Conservation (phyloP, 2,888 invertebrate species). For the Galerucella calmariensis region DNA sequence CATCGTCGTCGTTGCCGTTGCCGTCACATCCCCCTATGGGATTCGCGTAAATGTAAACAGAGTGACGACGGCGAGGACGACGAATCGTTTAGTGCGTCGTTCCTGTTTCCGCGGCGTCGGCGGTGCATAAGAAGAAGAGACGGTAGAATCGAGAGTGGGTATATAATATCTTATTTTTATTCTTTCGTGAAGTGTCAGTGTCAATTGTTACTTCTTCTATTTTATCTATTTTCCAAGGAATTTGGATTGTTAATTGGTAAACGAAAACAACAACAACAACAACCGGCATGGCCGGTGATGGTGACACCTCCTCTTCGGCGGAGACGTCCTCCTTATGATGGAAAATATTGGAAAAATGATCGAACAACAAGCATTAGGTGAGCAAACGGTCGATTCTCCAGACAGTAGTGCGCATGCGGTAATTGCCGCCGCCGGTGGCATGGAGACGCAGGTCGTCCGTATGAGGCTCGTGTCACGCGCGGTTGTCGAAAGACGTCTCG, state of each 20-base stretch:
- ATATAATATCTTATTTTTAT: slow-evolving; percentile 3
- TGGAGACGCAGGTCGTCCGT: slow-evolving; percentile 64
- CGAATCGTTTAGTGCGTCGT: slow-evolving; percentile 27
- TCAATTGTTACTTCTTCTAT: slow-evolving; percentile 8
- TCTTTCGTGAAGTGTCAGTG: slow-evolving; percentile 36
- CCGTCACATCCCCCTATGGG: slow-evolving; percentile 32
- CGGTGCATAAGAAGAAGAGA: slow-evolving; percentile 48
- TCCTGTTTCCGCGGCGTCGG: slow-evolving; percentile 23
- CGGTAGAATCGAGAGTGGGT: slow-evolving; percentile 13
- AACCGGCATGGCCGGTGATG: slow-evolving; percentile 45
- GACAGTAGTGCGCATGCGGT: slow-evolving; percentile 63
- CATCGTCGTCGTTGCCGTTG: slow-evolving; percentile 42
- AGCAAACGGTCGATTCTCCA: slow-evolving; percentile 67
- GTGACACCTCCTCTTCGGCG: slow-evolving; percentile 50
- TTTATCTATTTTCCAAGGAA: not conserved
- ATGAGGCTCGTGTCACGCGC: slow-evolving; percentile 65
- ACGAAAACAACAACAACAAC: slow-evolving; percentile 41
- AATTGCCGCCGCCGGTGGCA: slow-evolving; percentile 56
- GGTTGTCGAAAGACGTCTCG: slow-evolving; percentile 63
- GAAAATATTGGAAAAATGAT: slow-evolving; percentile 72
- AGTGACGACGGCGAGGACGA: slow-evolving; percentile 24
- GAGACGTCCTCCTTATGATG: slow-evolving; percentile 63
- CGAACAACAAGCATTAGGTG: slow-evolving; percentile 69
- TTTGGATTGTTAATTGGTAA: slow-evolving; percentile 5
- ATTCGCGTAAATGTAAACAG: slow-evolving; percentile 12